Conservation (phyloP, 2,888 invertebrate species). For the Metellina segmentata region DNA sequence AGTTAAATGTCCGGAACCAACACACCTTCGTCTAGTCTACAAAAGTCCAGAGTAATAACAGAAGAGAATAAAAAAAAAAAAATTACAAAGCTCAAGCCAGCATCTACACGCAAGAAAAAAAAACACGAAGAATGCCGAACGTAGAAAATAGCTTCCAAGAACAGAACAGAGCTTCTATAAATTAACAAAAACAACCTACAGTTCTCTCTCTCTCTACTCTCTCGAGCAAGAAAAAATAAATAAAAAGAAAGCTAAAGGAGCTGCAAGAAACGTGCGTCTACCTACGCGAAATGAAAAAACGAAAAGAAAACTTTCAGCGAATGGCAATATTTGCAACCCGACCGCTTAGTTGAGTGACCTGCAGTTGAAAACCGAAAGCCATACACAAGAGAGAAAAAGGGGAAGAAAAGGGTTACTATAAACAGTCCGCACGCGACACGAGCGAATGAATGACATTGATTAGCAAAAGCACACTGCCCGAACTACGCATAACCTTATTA, state of each 20-base stretch:
- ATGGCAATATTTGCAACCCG: conserved; percentile 42
- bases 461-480: conserved; percentile 24
- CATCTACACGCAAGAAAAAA: not conserved
- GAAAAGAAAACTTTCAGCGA: conserved; percentile 6
- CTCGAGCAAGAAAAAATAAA: not conserved
- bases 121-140: not conserved
- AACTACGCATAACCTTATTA: conserved; percentile 54
- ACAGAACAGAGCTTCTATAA: not conserved
- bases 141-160: not conserved
- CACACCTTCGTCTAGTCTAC: too few species aligned
- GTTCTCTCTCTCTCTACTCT: too few species aligned
- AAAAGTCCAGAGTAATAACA: not conserved
- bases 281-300: conserved; percentile 30
- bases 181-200: conserved; percentile 1
- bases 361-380: conserved; percentile 28
- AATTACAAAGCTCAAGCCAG: too few species aligned
- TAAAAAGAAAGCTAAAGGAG: not conserved
- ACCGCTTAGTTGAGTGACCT: conserved; percentile 63
- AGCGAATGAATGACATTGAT: conserved; percentile 45
- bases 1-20: too few species aligned
- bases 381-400: conserved; percentile 23
- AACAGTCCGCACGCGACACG: conserved; percentile 33
- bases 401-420: conserved; percentile 10
- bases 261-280: not conserved
- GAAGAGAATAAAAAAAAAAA: not conserved